phyloP scores from a whole-genome alignment of 2,113 vertebrate genomes.

The Ursus arctos region DNA sequence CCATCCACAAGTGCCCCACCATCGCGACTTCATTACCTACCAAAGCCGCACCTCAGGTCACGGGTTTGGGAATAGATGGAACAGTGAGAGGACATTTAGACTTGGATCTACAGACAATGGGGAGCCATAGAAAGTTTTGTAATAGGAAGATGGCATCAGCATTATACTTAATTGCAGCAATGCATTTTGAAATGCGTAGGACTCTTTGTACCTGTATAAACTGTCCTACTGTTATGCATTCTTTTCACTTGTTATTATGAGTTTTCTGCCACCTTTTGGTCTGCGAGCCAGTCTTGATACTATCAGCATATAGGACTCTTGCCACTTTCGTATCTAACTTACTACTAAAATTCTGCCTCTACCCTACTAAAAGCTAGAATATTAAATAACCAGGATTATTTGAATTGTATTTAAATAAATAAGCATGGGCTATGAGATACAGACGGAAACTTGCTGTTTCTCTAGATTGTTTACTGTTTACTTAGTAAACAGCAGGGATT shows the following conservation, averaged over 20 bases:
- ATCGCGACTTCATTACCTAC: not conserved
- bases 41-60: not conserved
- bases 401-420: not conserved
- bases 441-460: not conserved
- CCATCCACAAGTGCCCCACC: not conserved
- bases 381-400: conserved; percentile 23
- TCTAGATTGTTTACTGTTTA: conserved; percentile 22
- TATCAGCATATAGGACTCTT: not conserved
- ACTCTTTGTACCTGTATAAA: not conserved
- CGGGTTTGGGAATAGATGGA: not conserved
- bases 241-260: not conserved
- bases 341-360: conserved; percentile 46
- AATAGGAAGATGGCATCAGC: not conserved
- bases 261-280: not conserved
- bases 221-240: not conserved
- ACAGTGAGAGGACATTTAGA: not conserved
- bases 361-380: not conserved
- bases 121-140: not conserved
- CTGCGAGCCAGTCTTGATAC: not conserved
- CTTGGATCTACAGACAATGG: not conserved
- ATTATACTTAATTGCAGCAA: not conserved
- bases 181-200: not conserved
- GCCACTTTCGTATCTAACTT: not conserved
- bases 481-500: conserved; percentile 40
- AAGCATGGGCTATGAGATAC: conserved; percentile 29